A percentile compares a stretch with the other conserved stretches of the same genome.
phyloP scores from a whole-genome alignment of 2,113 vertebrate genomes.

The Osmerus mordax region DNA sequence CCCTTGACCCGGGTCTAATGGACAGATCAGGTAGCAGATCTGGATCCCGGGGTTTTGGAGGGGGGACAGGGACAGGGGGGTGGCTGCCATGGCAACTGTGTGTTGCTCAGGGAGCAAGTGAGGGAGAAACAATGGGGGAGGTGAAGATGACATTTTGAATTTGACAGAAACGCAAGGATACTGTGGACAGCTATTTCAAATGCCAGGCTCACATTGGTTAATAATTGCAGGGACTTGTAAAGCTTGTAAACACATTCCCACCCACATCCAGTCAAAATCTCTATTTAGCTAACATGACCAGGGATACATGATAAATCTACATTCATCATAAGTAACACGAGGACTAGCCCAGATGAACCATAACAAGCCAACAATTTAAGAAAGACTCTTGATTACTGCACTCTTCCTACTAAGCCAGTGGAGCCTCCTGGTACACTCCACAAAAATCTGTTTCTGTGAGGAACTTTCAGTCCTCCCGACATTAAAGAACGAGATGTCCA shows the following conservation, averaged over 20 bases:
- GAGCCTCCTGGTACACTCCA: background rate
- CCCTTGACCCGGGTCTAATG: slow-evolving; percentile 28
- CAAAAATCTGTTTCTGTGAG: background rate
- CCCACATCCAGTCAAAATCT: no score
- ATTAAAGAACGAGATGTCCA: background rate
- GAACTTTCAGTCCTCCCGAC: no score
- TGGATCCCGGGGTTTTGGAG: background rate
- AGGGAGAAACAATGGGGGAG: background rate
- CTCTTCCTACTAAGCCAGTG: no score
- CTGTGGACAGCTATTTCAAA: background rate
- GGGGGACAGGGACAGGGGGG: background rate
- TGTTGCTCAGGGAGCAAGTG: background rate
- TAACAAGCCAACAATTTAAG: no score
- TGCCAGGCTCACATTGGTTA: background rate
- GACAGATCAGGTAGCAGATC: slow-evolving; percentile 39
- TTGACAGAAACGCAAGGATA: no score
- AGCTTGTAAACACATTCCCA: no score
- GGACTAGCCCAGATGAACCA: no score
- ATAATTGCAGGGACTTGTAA: no score
- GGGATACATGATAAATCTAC: no score
- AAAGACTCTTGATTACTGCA: no score
- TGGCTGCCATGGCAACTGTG: slow-evolving; percentile 23
- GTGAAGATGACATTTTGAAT: background rate
- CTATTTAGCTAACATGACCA: no score
- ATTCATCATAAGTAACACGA: no score